Base-by-base conservation (phyloP, 2,888 invertebrate species). In the Eupithecia subfuscata region DNA sequence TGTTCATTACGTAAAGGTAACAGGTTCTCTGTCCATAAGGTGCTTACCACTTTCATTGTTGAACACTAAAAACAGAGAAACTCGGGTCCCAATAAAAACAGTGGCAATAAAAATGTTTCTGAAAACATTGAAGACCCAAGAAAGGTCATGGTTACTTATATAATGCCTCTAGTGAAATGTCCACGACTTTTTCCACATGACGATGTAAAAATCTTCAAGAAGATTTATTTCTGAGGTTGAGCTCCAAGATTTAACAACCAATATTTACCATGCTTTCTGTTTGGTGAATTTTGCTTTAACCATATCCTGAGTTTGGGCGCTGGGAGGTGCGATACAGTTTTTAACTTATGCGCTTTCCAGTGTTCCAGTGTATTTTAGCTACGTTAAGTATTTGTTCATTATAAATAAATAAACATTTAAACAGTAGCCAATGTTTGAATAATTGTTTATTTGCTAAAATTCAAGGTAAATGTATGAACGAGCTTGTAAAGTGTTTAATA, bases 401-500 rank as follows among this genome's bases (percentile, higher is more conserved):
- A n/a, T n/a, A n/a, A n/a, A n/a, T n/a, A n/a, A n/a, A n/a, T n/a
- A n/a, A n/a, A n/a, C n/a, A n/a, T n/a, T n/a, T n/a, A n/a, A n/a
- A n/a, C n/a, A n/a, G n/a, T n/a, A 30, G 25, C 3, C 60, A 60
- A 25, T 60, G 12, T 25, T 60, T 60, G 22, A 6, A 5, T 60
- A 60, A 60, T 60, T 60, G 25, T 60, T 25, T 25, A 37, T 9
- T 18, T 8, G 34, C 5, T 9, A 40, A 60, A 25, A n/a, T 67
- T 11, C 65, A 67, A 67, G 65, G 68, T 25, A 1, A 40, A 43
- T 14, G 68, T 45, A 82, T 14, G 60, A 25, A 60, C 60, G 14
- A 25, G 25, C 83, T 85, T 82, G 83, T 85, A 79, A 81, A 91
- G 91, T 86, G 90, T 82, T 87, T 82, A 80, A 87, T 88, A 89